Base-by-base conservation (phyloP, 2,113 vertebrate genomes). In the Conger conger region DNA sequence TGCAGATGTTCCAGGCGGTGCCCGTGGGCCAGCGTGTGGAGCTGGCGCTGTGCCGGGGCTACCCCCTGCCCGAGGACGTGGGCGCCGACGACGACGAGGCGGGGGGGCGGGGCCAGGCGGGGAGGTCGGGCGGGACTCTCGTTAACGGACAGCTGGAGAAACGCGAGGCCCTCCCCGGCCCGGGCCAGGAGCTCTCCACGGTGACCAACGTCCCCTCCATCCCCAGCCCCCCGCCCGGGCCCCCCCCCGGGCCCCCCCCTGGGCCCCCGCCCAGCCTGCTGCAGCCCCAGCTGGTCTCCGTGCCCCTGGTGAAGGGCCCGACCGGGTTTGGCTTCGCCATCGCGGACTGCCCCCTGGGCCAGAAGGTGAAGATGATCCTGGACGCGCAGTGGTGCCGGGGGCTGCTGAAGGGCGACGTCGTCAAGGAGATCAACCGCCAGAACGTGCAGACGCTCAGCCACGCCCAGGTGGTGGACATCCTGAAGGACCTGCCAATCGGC, bases 301-400 rank as follows among this genome's bases (percentile, higher is more conserved):
- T 99, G 84, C 94, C 97, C 18, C 89, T 99, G 83, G 82, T 98
- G 35, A 99, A 99, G 90, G 98, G 98, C 3, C 98, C 98, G 0
- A 97, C 97, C 76, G 98, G 98, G 11, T 99, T 99, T 63, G 98
- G 98, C 45, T 99, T 99, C 83, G 98, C 98, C 82, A 99, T 99
- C 42, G 98, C 98, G 0, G 98, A 99, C 87, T 97, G 97, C 86
- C 96, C 97, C 1, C 93, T 96, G 16, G 98, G 98, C 16, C 98
- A 99, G 87, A 99, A 99, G 91, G 98, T 99, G 87, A 99, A 99
- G 93, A 99, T 99, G 97, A 99, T 99, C 91, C 91, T 99, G 93
- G 98, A 99, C 36, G 97, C 97, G 13, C 98, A 99, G 93, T 99
- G 98, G 97, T 99, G 98, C 91, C 97, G 96, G 4, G 98, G 98